Percentiles rank a stretch among this genome's conserved stretches.
Evolutionary conservation across 2,797 vertebrate genomes (phyloP).

Genomic region (Steatocranus sp.): DNA sequence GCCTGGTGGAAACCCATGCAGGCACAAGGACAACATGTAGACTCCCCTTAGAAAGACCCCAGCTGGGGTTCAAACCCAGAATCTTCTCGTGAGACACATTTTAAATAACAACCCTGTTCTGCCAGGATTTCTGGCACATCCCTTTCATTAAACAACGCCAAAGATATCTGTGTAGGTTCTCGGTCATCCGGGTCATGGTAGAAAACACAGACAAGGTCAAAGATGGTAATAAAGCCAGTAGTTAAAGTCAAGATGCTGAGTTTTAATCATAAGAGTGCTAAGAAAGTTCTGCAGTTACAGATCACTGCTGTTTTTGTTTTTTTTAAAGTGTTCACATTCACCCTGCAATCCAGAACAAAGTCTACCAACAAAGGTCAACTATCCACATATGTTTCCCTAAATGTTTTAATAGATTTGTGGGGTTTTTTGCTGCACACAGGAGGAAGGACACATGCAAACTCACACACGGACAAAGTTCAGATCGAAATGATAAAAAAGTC

Average conservation of each 20-base stretch:
- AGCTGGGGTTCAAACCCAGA: neutral
- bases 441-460: neutral
- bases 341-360: neutral
- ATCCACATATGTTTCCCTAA: neutral
- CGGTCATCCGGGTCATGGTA: neutral
- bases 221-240: neutral
- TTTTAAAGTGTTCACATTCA: neutral
- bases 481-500: neutral
- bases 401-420: neutral
- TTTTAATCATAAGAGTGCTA: neutral
- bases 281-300: neutral
- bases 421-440: neutral
- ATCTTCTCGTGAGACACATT: neutral
- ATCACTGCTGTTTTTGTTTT: neutral
- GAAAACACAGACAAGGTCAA: neutral
- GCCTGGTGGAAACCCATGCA: neutral
- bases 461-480: neutral
- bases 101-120: neutral
- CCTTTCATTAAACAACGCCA: neutral
- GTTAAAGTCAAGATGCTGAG: neutral
- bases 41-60: neutral
- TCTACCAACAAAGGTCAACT: neutral
- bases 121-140: conserved; percentile 2
- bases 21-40: neutral
- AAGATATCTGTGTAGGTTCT: neutral